Evolutionary conservation across 2,113 vertebrate species (phyloP), one percentile per base, ranked within the genome.

Genomic region (Bettongia penicillata): DNA sequence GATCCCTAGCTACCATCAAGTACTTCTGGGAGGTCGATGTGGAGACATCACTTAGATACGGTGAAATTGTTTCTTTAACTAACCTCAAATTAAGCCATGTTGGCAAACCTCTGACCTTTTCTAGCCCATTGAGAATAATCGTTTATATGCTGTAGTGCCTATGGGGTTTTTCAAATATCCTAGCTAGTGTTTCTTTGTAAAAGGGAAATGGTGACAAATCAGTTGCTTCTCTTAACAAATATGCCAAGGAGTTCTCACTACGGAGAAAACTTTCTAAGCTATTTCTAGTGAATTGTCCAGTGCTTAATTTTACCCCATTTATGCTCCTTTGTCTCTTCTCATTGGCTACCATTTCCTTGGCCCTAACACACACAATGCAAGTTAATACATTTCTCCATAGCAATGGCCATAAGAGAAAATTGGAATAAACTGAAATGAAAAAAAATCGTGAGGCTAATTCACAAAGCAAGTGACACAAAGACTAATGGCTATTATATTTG

Each of bases 401-500:
- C 93, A 95, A 89, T 3, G 89, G 95, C 90, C 47, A 89, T 93
- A 51, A 94, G 92, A 96, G 51, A 93, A 95, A 95, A 91, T 51
- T 90, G 49, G 31, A 93, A 96, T 95, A 94, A 91, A 68, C 19
- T 31, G 94, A 95, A 93, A 93, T 91, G n/a, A 93, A 94, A 84
- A 51, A 68, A 90, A 94, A 90, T 93, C 52, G 93, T 53, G 49
- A 96, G 24, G 3, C 12, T 22, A 92, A 94, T 95, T 94, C 48
- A 93, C 94, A 96, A 94, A 92, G 12, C 25, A 96, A 97, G 23
- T 92, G 91, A 94, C 94, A 89, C 49, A 92, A 97, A 95, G 24
- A 93, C 26, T 92, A 96, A 94, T 94, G 93, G 47, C 31, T 96
- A 95, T 95, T 93, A 90, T 95, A 93, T 94, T 92, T 96, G 53